Conservation (phyloP, 2,888 invertebrate genomes). For the Drosophila pegasa region DNA sequence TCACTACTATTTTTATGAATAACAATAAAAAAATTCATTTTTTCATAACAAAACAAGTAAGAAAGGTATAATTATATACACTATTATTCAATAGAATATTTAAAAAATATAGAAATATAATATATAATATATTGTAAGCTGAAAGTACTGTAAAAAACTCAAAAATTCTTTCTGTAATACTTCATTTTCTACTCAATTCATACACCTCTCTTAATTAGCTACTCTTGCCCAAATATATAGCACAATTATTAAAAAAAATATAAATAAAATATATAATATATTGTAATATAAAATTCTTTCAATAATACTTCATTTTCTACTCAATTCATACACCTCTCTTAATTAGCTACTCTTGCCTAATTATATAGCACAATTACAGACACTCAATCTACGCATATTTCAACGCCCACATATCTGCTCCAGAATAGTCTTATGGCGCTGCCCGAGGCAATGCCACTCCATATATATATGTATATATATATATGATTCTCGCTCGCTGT, state of each 20-base stretch:
- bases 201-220: neutral
- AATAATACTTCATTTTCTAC: neutral
- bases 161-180: neutral
- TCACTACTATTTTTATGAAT: no score
- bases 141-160: no score
- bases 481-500: conserved; percentile 56
- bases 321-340: neutral
- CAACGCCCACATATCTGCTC: conserved; percentile 19
- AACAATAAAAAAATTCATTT: no score
- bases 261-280: no score
- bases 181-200: neutral
- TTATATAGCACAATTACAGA: conserved; percentile 15
- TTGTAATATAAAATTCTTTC: neutral
- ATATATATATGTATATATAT: neutral
- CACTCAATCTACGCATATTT: conserved; percentile 34
- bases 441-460: neutral
- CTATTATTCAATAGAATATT: no score
- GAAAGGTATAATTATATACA: no score
- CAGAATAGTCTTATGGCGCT: neutral
- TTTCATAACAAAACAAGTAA: no score
- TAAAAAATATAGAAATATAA: no score
- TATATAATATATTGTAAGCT: no score
- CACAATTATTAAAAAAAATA: no score
- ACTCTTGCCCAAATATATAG: conserved; percentile 3
- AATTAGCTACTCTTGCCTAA: neutral